These are phyloP conservation scores for Otolemur garnettii DNA, from an alignment of 2,113 vertebrate species.

Conservation along the genomic window DNA sequence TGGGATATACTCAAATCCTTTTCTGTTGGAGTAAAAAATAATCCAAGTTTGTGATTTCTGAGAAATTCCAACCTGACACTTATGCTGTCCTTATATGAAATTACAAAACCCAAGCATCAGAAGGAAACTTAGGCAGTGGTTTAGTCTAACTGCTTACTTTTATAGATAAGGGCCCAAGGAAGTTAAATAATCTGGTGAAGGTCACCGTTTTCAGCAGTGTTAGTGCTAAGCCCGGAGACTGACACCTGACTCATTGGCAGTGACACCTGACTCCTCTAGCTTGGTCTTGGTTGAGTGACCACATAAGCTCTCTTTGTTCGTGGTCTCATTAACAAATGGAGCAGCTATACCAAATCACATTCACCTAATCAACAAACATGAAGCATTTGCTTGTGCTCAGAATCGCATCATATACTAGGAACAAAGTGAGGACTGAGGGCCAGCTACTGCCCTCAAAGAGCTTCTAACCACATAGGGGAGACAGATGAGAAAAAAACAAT, in stretches of 20 bases:
- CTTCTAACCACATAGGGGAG: not conserved
- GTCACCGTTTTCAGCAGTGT: not conserved
- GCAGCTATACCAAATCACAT: not conserved
- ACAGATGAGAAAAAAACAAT: not conserved
- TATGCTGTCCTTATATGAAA: not conserved
- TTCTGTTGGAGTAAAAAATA: slow-evolving; percentile 11
- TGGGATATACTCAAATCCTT: not conserved
- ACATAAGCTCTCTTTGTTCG: not conserved
- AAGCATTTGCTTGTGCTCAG: not conserved
- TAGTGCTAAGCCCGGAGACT: not conserved
- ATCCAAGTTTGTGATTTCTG: not conserved
- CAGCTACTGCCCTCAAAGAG: not conserved
- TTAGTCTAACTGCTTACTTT: slow-evolving; percentile 14
- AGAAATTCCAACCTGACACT: not conserved
- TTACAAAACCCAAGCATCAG: not conserved
- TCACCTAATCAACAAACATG: not conserved
- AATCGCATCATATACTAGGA: not conserved
- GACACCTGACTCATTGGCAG: slow-evolving; percentile 22
- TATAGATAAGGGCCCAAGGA: not conserved
- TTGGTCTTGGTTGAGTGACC: slow-evolving; percentile 34
- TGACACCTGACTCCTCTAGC: slow-evolving; percentile 15
- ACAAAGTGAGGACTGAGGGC: not conserved
- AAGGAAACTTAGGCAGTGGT: not conserved
- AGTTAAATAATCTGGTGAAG: not conserved
- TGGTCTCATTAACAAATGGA: not conserved